A percentile compares a stretch with the other conserved stretches of the same genome.
These are phyloP conservation scores for Dicerorhinus sumatrensis DNA, from an alignment of 2,113 vertebrate species.

Conservation along the genomic window DNA sequence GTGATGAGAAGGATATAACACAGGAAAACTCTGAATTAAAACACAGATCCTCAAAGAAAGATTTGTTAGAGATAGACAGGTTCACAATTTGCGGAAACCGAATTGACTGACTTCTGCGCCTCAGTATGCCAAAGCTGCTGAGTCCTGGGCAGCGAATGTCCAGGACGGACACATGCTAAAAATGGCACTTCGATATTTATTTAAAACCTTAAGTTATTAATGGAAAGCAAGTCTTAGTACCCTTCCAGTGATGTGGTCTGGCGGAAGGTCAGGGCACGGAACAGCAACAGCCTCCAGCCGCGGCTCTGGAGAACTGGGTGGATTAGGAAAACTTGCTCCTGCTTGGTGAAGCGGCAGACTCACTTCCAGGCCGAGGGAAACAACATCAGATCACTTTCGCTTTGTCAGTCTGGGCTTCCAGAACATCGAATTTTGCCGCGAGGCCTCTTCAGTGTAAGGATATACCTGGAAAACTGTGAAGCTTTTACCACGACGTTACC, in stretches of 20 bases:
- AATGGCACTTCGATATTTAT: slow-evolving; percentile 91
- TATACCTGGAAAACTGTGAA: slow-evolving; percentile 75
- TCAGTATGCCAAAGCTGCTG: slow-evolving; percentile 78
- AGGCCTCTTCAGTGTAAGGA: slow-evolving; percentile 73
- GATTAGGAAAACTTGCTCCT: slow-evolving; percentile 36
- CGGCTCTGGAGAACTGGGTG: slow-evolving; percentile 69
- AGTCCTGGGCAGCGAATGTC: slow-evolving; percentile 75
- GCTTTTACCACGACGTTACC: slow-evolving; percentile 56
- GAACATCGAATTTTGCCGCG: slow-evolving; percentile 51
- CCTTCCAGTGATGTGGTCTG: slow-evolving; percentile 80
- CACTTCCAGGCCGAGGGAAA: slow-evolving; percentile 46
- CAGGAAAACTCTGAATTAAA: slow-evolving; percentile 90
- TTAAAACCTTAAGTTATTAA: slow-evolving; percentile 93
- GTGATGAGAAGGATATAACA: slow-evolving; percentile 89
- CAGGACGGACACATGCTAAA: slow-evolving; percentile 83
- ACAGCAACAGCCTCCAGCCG: slow-evolving; percentile 70
- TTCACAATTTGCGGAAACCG: slow-evolving; percentile 98
- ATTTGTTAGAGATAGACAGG: slow-evolving; percentile 97
- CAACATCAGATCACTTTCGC: background rate
- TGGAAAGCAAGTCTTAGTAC: slow-evolving; percentile 85
- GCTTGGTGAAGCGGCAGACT: slow-evolving; percentile 59
- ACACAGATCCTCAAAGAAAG: slow-evolving; percentile 93
- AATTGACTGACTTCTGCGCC: slow-evolving; percentile 90
- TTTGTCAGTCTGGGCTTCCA: slow-evolving; percentile 71
- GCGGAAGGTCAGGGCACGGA: slow-evolving; percentile 73